Base-by-base conservation (phyloP, 1,140 invertebrate species). In the Rhopalosiphum padi region DNA sequence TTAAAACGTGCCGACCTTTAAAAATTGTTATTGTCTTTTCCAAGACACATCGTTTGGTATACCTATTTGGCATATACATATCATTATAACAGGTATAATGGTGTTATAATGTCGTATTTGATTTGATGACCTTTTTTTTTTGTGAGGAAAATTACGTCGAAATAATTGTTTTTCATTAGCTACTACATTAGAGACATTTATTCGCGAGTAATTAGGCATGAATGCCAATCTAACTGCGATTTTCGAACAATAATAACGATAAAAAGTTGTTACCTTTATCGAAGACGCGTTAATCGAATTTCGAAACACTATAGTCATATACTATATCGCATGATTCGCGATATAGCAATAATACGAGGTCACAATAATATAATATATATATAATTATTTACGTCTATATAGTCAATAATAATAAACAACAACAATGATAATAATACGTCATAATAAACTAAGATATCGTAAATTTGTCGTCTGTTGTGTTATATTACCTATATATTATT, bases 61-160 rank as follows among this genome's bases (percentile, higher is more conserved):
- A 18, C 15, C 60, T 77, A 77, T 77, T 77, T 77, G 30, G n/a
- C 60, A 77, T 77, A 68, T 30, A 85, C 3, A 37, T 25, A 43
- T 43, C 37, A 83, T 37, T 37, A 8, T 85, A 43, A 41, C 22
- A 15, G 41, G 30, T 35, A 48, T 48, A 88, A 88, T 88, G 30
- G 46, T 51, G 30, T 48, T 88, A 55, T 87, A 87, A 77, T 77
- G 60, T 77, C 60, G 60, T 77, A 6, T 77, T 77, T 89, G 35
- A 89, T 55, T 89, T 55, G 37, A 55, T 89, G 88, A 89, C 88
- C 88, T 89, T 89, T 89, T 77, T n/a, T 89, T 53, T 51, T 22
- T 25, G 48, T 87, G n/a, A 21, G 8, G 22, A 4, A 11, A n/a
- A 46, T 86, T 46, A 86, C 15, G 25, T 9, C 11, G 9, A 41